These are phyloP conservation scores for Emesis castigata DNA, from an alignment of 2,888 invertebrate species.

Conservation along the genomic window DNA sequence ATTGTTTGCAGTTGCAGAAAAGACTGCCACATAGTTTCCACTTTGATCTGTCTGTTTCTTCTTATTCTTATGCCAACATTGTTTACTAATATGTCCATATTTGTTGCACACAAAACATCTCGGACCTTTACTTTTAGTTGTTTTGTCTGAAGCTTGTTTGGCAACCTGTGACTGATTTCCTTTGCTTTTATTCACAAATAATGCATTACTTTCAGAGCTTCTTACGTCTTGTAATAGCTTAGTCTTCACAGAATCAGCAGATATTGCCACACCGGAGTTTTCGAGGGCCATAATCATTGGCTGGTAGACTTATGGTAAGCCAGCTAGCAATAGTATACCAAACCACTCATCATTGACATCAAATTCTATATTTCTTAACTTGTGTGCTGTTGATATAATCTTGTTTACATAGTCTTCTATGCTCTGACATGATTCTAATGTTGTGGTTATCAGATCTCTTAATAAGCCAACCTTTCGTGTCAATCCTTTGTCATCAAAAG, in stretches of 20 bases:
- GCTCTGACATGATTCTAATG: no score
- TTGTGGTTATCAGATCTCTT: no score
- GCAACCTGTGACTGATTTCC: neutral
- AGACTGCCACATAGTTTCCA: conserved; percentile 17
- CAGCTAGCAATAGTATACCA: no score
- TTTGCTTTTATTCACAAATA: conserved; percentile 26
- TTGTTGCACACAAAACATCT: conserved; percentile 44
- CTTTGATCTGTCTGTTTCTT: neutral
- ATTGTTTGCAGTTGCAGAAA: conserved; percentile 3
- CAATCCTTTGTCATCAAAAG: no score
- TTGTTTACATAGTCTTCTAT: no score
- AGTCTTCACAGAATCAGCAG: conserved; percentile 10
- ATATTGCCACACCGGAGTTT: no score
- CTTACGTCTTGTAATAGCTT: conserved; percentile 50
- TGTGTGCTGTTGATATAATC: no score
- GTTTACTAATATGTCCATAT: conserved; percentile 6
- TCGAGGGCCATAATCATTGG: no score
- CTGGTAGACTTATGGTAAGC: no score
- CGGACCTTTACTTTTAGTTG: conserved; percentile 24
- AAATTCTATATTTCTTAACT: no score
- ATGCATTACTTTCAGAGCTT: conserved; percentile 24
- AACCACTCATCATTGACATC: no score
- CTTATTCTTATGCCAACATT: neutral
- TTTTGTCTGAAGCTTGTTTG: conserved; percentile 5
- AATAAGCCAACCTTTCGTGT: no score